Percentiles rank a stretch among this genome's conserved stretches.
phyloP scores from a whole-genome alignment of 2,888 invertebrate genomes.

The Alviniconcha strummeri region DNA sequence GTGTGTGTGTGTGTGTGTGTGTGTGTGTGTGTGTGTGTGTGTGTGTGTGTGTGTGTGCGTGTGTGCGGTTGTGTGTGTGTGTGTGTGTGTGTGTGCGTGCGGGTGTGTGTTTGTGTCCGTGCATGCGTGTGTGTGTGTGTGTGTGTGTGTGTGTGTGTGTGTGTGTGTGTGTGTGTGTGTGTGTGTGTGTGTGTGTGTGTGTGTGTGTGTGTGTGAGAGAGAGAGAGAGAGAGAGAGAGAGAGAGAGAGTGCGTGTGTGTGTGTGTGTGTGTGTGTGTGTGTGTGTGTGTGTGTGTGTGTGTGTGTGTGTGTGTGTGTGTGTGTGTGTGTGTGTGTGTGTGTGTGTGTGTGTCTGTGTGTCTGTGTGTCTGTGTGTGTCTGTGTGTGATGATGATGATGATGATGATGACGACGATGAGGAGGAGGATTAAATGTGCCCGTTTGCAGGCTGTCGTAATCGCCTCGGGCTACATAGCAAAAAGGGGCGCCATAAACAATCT shows the following conservation, averaged over 20 bases:
- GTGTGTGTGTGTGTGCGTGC: too few species aligned
- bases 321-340: constrained; percentile 21
- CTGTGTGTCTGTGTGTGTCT: constrained; percentile 18
- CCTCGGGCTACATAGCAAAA: too few species aligned
- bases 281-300: constrained; percentile 8
- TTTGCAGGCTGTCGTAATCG: too few species aligned
- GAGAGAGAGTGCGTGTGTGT: constrained; percentile 1
- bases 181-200: constrained; percentile 9
- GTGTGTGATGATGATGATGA: too few species aligned
- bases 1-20: too few species aligned
- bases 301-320: constrained; percentile 14
- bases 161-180: constrained; percentile 22
- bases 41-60: too few species aligned
- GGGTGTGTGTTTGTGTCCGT: not conserved
- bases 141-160: not conserved
- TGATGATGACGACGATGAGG: too few species aligned
- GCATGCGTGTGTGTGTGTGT: not conserved
- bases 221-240: too few species aligned
- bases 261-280: not conserved
- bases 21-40: too few species aligned
- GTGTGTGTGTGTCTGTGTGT: constrained; percentile 19
- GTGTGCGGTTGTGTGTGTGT: too few species aligned
- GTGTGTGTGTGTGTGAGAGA: constrained; percentile 9
- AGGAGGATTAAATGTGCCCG: too few species aligned
- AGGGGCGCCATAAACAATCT: too few species aligned